Evolutionary conservation across 2,888 invertebrate species (phyloP), one percentile per base, ranked within the genome.

Genomic region (Pristionchus mayeri): DNA sequence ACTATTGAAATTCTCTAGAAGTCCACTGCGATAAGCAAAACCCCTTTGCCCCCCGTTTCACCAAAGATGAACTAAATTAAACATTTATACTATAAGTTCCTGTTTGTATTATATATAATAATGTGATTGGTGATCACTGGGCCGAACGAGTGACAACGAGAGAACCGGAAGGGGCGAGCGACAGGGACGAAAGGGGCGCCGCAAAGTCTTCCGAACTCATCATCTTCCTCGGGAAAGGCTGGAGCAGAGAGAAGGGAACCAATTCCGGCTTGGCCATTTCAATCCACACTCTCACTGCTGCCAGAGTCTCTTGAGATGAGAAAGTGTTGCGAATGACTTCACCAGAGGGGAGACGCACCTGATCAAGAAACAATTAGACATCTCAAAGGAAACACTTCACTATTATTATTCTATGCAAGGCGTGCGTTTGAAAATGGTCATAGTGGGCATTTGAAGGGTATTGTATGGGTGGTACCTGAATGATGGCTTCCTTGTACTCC

Each of bases 281-380:
- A 52, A 78, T 48, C 78, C 78, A 78, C 11, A 78, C 40, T 40
- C 52, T 37, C 27, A 78, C 78, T 21, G 78, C 48, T 21, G 50
- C 24, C 30, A 78, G 9, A 11, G 50, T 52, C 24, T 78, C 78
- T 4, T 48, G 13, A 2, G 52, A n/a, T 21, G 50, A 27, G 24
- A 78, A 78, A 18, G 24, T 78, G 34, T 78, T 48, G 11, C 78
- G 48, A 34, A 78, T 78, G 1, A 50, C 27, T 78, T 78, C 78
- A 18, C 78, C 78, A 11, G 48, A 30, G 13, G 78, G 78, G 30
- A 78, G 78, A 78, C 78, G 78, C 18, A 78, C 34, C 78, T 78
- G n/a, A 78, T 50, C 24, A 75, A 16, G 63, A 13, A 18, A 34
- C 1, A 30, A 63, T n/a, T 13, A 63, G n/a, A n/a, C n/a, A n/a